Evolutionary conservation across 30 jellyfish, hydroid and myxozoan genomes (phyloP), one percentile per base, ranked within the genome.

Genomic region (Turritopsis dohrnii): DNA sequence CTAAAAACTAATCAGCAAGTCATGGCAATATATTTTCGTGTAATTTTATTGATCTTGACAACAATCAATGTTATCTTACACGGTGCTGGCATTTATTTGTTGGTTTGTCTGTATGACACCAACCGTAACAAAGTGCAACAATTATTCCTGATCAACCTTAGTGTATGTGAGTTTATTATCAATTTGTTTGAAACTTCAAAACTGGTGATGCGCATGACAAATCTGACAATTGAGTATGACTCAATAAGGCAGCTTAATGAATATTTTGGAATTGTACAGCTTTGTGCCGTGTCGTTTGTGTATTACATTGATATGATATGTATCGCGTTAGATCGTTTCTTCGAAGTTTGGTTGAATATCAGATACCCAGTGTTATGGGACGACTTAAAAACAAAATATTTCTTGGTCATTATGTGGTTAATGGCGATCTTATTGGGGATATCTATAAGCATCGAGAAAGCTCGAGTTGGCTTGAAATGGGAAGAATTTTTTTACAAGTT

Each of bases 351-450:
- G 28, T 27, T 69, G 28, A 69, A 69, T 69, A 69, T 69, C 77
- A 69, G 77, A 19, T 69, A 69, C 30, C 77, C 77, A 7, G 77
- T 69, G 23, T 69, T 69, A n/a, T 69, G 77, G 77, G 22, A 69
- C 77, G 77, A 69, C 9, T n/a, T 27, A 0, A 69, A 69, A 69
- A 69, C 77, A n/a, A 69, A 69, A 19, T n/a, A n/a, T 69, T 19
- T 69, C 9, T 9, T 27, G 16, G 16, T 23, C 30, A 7, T 69
- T 27, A 9, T 27, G 22, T 69, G 77, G 77, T 69, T 69, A 17
- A 7, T 69, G 28, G 77, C 31, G 19, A 17, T 69, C 30, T 8
- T 69, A n/a, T n/a, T 27, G 19, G 28, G 28, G 17, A 19, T 69
- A 23, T 23, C 30, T 9, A 21, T 69, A 16, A 69, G 77, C 19